Evolutionary conservation across 2,888 invertebrate species (phyloP).

Genomic region (Tetanocera ferruginea): DNA sequence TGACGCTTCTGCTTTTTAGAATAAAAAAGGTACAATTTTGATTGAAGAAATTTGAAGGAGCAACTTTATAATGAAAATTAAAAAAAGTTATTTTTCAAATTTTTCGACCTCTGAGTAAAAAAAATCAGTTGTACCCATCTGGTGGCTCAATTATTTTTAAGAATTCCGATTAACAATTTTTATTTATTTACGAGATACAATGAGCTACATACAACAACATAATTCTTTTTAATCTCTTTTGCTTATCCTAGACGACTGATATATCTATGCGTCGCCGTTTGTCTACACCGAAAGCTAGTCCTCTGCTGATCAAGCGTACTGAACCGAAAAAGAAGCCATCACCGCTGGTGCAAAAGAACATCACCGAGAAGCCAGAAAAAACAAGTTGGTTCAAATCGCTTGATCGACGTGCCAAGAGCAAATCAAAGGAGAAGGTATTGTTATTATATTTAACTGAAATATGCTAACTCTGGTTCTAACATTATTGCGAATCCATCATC

Average conservation of each 20-base stretch:
- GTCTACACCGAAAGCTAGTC: conserved; percentile 81
- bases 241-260: conserved; percentile 67
- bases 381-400: conserved; percentile 86
- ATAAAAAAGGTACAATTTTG: too few species aligned
- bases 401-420: conserved; percentile 80
- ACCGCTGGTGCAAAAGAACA: conserved; percentile 63
- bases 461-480: background rate
- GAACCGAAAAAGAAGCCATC: conserved; percentile 70
- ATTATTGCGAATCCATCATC: background rate
- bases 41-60: too few species aligned
- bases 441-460: background rate
- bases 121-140: too few species aligned
- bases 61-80: too few species aligned
- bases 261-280: conserved; percentile 81
- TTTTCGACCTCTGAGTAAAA: too few species aligned
- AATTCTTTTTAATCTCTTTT: background rate
- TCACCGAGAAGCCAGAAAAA: conserved; percentile 69
- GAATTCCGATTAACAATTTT: too few species aligned
- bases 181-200: too few species aligned
- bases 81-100: too few species aligned
- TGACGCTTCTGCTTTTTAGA: too few species aligned
- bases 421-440: conserved; percentile 68
- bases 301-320: conserved; percentile 75
- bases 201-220: too few species aligned
- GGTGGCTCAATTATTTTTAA: too few species aligned